Conservation (phyloP, 1,140 invertebrate species). For the Brachionus rubens region DNA sequence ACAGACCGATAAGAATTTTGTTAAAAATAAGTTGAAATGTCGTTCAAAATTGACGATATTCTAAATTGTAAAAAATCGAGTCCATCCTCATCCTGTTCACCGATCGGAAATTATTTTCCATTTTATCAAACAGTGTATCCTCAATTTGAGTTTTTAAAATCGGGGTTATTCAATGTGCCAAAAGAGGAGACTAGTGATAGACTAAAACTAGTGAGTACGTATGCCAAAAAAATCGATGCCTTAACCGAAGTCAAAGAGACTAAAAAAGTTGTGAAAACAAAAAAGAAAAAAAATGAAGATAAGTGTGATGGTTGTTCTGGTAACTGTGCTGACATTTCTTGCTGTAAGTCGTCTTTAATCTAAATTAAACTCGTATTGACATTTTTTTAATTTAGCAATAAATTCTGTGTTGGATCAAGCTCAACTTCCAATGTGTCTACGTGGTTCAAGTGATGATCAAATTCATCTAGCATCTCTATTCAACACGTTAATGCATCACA, state of each 20-base stretch:
- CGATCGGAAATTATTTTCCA: background rate
- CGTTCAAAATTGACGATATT: constrained; percentile 42
- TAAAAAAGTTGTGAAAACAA: background rate
- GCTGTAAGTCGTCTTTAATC: background rate
- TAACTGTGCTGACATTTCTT: background rate
- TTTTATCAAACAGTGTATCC: constrained; percentile 4
- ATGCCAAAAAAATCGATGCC: background rate
- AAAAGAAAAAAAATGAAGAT: background rate
- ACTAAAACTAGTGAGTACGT: background rate
- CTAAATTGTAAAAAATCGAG: constrained; percentile 1
- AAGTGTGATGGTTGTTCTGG: background rate
- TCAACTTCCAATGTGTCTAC: constrained; percentile 22
- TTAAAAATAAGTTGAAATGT: background rate
- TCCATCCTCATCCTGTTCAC: background rate
- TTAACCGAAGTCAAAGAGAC: background rate
- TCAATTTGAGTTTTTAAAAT: background rate
- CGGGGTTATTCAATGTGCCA: background rate
- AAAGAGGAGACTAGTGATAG: background rate
- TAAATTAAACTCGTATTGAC: too few species aligned
- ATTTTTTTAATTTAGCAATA: background rate
- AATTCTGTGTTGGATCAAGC: background rate
- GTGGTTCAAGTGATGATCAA: constrained; percentile 15
- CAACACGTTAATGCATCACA: constrained; percentile 41
- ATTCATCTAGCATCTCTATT: constrained; percentile 31
- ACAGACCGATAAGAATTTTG: background rate